phyloP scores from a whole-genome alignment of 2,797 vertebrate species.

The Rhynchotus rufescens region DNA sequence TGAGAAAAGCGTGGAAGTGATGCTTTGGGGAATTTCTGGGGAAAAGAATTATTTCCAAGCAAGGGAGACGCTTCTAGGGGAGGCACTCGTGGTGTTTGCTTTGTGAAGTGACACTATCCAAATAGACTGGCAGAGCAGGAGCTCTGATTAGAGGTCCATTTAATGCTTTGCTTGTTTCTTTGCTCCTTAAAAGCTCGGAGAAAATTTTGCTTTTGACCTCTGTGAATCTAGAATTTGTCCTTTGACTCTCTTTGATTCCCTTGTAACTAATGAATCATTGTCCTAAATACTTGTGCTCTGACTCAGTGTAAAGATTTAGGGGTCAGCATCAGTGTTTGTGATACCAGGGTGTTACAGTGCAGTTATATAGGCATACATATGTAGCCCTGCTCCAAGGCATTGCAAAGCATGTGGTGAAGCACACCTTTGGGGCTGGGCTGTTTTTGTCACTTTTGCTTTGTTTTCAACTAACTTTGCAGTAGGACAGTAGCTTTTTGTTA shows the following conservation, averaged over 20 bases:
- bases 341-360: neutral
- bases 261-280: neutral
- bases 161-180: neutral
- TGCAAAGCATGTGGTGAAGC: neutral
- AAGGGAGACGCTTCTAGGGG: neutral
- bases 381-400: neutral
- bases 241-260: neutral
- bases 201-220: neutral
- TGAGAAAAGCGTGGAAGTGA: neutral
- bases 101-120: neutral
- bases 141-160: neutral
- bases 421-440: neutral
- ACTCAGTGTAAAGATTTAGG: neutral
- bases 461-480: neutral
- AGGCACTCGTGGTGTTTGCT: neutral
- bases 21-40: neutral
- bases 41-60: neutral
- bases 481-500: neutral
- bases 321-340: neutral
- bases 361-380: neutral
- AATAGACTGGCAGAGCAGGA: neutral
- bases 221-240: neutral
- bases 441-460: neutral
- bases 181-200: neutral
- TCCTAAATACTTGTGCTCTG: conserved; percentile 6